phyloP scores from a whole-genome alignment of 2,797 vertebrate genomes.

The Hemitrygon akajei region DNA sequence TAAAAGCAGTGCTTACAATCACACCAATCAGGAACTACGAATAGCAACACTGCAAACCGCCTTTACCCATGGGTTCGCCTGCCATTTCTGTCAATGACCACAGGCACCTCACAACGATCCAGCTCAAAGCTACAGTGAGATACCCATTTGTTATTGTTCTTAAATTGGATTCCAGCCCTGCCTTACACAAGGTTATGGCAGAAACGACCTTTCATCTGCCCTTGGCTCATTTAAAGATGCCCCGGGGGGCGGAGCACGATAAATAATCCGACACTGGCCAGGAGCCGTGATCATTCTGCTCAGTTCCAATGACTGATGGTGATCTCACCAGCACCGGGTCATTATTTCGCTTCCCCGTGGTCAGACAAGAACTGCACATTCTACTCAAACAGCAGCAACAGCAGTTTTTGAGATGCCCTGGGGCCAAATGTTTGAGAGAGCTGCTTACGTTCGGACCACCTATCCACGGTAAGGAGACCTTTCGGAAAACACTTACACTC shows the following conservation, averaged over 20 bases:
- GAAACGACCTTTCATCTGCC: too few relatives aligned
- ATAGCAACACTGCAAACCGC: neutral
- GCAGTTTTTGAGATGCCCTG: neutral
- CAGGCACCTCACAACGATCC: neutral
- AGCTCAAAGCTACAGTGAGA: neutral
- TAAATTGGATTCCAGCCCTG: too few relatives aligned
- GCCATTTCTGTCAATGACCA: neutral
- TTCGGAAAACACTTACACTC: neutral
- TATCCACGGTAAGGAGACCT: neutral
- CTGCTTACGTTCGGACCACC: neutral
- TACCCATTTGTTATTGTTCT: neutral
- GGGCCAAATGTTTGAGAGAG: neutral
- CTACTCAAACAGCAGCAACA: neutral
- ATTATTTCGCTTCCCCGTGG: conserved; percentile 3
- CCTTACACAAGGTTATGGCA: neutral
- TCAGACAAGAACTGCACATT: neutral
- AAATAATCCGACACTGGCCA: neutral
- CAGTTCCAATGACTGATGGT: too few relatives aligned
- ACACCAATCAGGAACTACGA: neutral
- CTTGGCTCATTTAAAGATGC: neutral
- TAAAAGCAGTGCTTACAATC: neutral
- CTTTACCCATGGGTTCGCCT: neutral
- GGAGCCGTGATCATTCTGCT: neutral
- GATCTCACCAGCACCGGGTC: neutral
- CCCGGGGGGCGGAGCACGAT: neutral